These are phyloP conservation scores for Diploptera punctata DNA, from an alignment of 2,888 invertebrate genomes.

Conservation along the genomic window DNA sequence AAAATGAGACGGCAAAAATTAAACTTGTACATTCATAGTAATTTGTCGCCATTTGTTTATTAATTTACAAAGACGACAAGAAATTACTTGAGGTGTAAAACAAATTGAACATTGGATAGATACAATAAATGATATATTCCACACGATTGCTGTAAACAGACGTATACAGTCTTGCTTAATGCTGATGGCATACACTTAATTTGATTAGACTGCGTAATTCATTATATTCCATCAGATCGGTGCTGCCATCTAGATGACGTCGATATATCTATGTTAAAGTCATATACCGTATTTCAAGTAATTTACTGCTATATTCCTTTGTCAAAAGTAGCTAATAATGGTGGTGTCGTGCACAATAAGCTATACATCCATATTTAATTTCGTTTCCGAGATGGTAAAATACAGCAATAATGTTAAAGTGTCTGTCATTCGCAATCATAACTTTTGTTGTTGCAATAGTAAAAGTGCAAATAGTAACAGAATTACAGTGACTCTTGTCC, in stretches of 20 bases:
- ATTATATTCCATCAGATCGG: neutral
- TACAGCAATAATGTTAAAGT: too few species aligned
- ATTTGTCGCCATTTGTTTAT: neutral
- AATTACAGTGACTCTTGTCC: too few species aligned
- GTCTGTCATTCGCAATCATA: too few species aligned
- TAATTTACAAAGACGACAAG: neutral
- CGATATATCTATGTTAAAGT: neutral
- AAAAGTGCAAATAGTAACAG: too few species aligned
- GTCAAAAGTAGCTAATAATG: too few species aligned
- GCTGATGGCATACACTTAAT: conserved; percentile 28
- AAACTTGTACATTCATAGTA: too few species aligned
- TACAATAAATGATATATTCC: neutral
- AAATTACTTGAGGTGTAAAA: neutral
- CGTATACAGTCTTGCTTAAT: conserved; percentile 13
- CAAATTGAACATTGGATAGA: neutral
- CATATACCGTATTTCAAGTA: neutral
- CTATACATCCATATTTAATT: too few species aligned
- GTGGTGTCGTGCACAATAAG: too few species aligned
- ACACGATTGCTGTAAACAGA: conserved; percentile 21
- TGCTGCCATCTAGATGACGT: neutral
- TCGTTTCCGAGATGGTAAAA: too few species aligned
- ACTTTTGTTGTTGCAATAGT: too few species aligned
- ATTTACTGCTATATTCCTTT: neutral
- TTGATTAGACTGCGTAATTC: conserved; percentile 23
- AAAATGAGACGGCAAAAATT: neutral